Percentiles rank a stretch among this genome's conserved stretches.
These are phyloP conservation scores for Apocheima hispidaria DNA, from an alignment of 2,888 invertebrate species.

Conservation along the genomic window DNA sequence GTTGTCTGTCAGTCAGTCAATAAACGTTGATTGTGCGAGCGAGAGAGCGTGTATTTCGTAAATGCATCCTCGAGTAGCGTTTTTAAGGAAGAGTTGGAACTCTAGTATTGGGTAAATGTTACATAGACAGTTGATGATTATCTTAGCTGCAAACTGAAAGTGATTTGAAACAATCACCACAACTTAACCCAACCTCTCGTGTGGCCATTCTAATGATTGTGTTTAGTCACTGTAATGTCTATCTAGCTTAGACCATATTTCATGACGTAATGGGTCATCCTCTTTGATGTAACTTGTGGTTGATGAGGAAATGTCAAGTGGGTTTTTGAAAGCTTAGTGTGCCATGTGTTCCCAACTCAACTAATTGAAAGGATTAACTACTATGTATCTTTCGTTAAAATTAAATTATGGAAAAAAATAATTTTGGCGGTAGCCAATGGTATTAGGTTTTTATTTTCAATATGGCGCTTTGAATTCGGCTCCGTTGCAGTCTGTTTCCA, in stretches of 20 bases:
- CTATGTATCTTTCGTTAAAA: no score
- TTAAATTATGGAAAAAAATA: no score
- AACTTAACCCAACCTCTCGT: conserved; percentile 11
- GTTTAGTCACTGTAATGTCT: conserved; percentile 20
- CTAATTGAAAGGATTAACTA: no score
- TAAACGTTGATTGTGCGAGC: no score
- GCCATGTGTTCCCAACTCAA: no score
- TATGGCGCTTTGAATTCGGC: no score
- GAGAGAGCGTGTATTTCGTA: no score
- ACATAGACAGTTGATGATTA: neutral
- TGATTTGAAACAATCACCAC: conserved; percentile 14
- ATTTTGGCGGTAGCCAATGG: no score
- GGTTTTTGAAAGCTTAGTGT: neutral
- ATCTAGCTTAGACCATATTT: conserved; percentile 17
- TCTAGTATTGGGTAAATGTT: neutral
- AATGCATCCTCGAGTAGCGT: neutral
- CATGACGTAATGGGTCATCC: conserved; percentile 19
- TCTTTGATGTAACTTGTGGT: conserved; percentile 17
- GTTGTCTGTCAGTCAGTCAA: no score
- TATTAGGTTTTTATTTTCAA: no score
- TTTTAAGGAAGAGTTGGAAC: neutral
- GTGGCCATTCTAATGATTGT: conserved; percentile 21
- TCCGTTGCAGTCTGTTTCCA: no score
- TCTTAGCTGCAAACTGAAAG: conserved; percentile 6
- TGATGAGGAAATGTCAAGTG: conserved; percentile 25